Percentiles rank a stretch among this genome's conserved stretches.
phyloP scores from a whole-genome alignment of 1,140 invertebrate species.

The Hyles euphorbiae region DNA sequence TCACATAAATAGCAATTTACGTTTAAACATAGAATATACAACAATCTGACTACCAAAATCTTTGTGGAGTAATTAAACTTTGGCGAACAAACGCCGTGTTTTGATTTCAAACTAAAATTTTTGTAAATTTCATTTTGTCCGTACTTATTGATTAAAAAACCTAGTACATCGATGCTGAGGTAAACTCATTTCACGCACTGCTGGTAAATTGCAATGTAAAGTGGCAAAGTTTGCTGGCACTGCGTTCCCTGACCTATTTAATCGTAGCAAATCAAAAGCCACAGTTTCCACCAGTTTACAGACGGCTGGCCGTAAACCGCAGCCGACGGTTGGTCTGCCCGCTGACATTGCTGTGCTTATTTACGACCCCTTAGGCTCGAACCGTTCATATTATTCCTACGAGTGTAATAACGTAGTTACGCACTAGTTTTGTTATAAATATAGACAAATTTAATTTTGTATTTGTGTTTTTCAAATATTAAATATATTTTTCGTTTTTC shows the following conservation, averaged over 20 bases:
- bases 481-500: background rate
- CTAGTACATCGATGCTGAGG: too few relatives aligned
- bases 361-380: constrained; percentile 30
- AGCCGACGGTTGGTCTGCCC: constrained; percentile 17
- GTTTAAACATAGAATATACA: too few relatives aligned
- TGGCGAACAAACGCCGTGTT: too few relatives aligned
- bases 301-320: constrained; percentile 30
- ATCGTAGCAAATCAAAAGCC: constrained; percentile 24
- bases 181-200: background rate
- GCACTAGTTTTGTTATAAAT: background rate
- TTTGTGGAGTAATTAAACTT: too few relatives aligned
- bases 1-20: too few relatives aligned
- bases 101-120: too few relatives aligned
- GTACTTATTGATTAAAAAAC: too few relatives aligned
- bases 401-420: background rate
- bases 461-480: background rate
- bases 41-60: too few relatives aligned
- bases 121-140: too few relatives aligned
- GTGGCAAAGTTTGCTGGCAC: background rate
- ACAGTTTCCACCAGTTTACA: constrained; percentile 19
- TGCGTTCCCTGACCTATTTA: constrained; percentile 15
- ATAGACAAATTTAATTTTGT: too few relatives aligned
- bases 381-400: background rate
- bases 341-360: constrained; percentile 28
- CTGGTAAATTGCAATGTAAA: background rate